Evolutionary conservation across 2,888 invertebrate species (phyloP).

Genomic region (Trimorus sp.): DNA sequence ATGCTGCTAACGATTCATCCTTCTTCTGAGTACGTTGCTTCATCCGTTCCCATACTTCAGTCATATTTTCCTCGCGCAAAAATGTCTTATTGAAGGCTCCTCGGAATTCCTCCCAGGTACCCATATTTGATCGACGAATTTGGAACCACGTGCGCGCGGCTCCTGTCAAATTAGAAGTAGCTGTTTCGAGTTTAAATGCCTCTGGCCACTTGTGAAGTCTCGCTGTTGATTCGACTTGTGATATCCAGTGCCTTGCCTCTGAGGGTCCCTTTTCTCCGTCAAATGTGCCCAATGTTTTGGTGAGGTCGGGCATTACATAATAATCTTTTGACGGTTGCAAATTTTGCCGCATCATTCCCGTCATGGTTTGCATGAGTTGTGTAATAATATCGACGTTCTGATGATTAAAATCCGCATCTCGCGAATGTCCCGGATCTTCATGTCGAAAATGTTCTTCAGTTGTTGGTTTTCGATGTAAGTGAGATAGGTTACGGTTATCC

Average conservation of each 20-base stretch:
- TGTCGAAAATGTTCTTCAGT: not conserved
- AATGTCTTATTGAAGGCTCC: conserved; percentile 39
- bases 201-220: conserved; percentile 55
- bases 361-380: conserved; percentile 1
- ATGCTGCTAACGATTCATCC: conserved; percentile 45
- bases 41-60: conserved; percentile 52
- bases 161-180: conserved; percentile 36
- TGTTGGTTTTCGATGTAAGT: too few relatives aligned
- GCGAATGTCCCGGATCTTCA: not conserved
- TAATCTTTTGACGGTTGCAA: not conserved
- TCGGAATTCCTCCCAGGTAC: conserved; percentile 12
- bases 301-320: conserved; percentile 50
- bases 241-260: conserved; percentile 54
- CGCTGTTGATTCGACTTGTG: conserved; percentile 55
- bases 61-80: conserved; percentile 36
- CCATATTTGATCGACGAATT: conserved; percentile 1
- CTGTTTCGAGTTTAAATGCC: conserved; percentile 49
- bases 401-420: not conserved
- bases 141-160: conserved; percentile 56
- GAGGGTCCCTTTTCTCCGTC: conserved; percentile 33
- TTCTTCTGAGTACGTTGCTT: conserved; percentile 27
- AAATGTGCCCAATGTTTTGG: conserved; percentile 50
- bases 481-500: too few relatives aligned
- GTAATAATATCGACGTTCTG: not conserved
- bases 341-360: conserved; percentile 12